Evolutionary conservation across 2,797 vertebrate species (phyloP).

Genomic region (Serranus cabrilla): DNA sequence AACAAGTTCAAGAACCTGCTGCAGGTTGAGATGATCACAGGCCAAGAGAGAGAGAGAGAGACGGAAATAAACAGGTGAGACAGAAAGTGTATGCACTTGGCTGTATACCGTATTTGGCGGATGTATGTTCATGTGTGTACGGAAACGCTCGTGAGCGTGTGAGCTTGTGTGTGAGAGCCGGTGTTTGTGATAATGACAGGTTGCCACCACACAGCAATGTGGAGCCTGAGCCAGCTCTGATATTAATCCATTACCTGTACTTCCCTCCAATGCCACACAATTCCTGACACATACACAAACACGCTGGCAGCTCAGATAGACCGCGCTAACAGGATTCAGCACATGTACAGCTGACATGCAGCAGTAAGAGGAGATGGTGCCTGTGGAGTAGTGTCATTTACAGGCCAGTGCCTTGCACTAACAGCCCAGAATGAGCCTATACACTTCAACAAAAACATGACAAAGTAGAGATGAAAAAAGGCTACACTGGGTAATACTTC

Average conservation of each 20-base stretch:
- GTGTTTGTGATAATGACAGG: slow-evolving; percentile 85
- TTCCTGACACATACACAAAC: slow-evolving; percentile 30
- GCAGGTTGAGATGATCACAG: slow-evolving; percentile 52
- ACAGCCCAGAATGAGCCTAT: slow-evolving; percentile 34
- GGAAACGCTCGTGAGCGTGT: slow-evolving; percentile 4
- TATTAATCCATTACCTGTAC: slow-evolving; percentile 88
- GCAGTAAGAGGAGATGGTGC: slow-evolving; percentile 30
- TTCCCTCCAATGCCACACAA: slow-evolving; percentile 69
- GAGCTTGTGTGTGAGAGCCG: slow-evolving; percentile 43
- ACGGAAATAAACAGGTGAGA: slow-evolving; percentile 29
- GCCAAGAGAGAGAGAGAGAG: slow-evolving; percentile 23
- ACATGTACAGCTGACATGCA: slow-evolving; percentile 40
- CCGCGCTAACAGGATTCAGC: slow-evolving; percentile 56
- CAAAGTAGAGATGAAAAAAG: slow-evolving; percentile 38
- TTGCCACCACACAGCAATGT: slow-evolving; percentile 78
- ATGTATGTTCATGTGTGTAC: slow-evolving; percentile 27
- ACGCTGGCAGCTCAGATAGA: slow-evolving; percentile 28
- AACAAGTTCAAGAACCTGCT: slow-evolving; percentile 46
- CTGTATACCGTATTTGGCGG: slow-evolving; percentile 21
- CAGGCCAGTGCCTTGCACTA: slow-evolving; percentile 39
- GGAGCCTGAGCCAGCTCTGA: slow-evolving; percentile 76
- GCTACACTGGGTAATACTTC: slow-evolving; percentile 16
- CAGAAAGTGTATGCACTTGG: neutral
- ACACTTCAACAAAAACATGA: slow-evolving; percentile 41
- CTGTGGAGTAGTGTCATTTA: slow-evolving; percentile 54